These are phyloP conservation scores for Sussaba pulchella DNA, from an alignment of 2,888 invertebrate genomes.

Conservation along the genomic window DNA sequence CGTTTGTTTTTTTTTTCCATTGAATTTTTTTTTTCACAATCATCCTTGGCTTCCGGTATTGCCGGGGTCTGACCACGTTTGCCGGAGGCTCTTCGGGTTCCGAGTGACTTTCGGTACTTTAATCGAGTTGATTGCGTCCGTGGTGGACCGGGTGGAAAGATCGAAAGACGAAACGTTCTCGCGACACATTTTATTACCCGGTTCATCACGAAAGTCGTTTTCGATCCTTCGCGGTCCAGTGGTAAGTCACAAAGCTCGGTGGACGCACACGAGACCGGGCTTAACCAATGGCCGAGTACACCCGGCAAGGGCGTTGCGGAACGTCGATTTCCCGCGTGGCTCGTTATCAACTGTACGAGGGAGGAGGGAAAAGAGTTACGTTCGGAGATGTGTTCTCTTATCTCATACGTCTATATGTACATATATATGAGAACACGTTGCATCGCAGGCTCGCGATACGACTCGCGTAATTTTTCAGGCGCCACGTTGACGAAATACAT, in stretches of 20 bases:
- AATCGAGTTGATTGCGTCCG: conserved; percentile 47
- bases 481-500: conserved; percentile 2
- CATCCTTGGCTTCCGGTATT: not conserved
- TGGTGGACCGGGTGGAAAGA: conserved; percentile 37
- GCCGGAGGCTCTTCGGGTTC: conserved; percentile 9
- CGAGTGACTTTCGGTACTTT: conserved; percentile 7
- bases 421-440: too few species aligned
- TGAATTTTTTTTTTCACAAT: not conserved
- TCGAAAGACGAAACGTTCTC: conserved; percentile 46
- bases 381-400: not conserved
- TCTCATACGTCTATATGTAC: too few species aligned
- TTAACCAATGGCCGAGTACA: not conserved
- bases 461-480: not conserved
- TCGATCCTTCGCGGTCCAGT: conserved; percentile 17
- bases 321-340: conserved; percentile 68
- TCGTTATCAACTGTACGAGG: conserved; percentile 68
- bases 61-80: not conserved
- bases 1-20: conserved; percentile 1
- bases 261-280: conserved; percentile 16
- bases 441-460: too few species aligned
- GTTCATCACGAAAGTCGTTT: conserved; percentile 55
- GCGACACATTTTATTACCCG: conserved; percentile 60
- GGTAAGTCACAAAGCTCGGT: conserved; percentile 23
- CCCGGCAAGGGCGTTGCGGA: conserved; percentile 35
- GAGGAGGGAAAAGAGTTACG: conserved; percentile 65